Conservation (phyloP, 2,113 vertebrate species). For the Melozone crissalis region DNA sequence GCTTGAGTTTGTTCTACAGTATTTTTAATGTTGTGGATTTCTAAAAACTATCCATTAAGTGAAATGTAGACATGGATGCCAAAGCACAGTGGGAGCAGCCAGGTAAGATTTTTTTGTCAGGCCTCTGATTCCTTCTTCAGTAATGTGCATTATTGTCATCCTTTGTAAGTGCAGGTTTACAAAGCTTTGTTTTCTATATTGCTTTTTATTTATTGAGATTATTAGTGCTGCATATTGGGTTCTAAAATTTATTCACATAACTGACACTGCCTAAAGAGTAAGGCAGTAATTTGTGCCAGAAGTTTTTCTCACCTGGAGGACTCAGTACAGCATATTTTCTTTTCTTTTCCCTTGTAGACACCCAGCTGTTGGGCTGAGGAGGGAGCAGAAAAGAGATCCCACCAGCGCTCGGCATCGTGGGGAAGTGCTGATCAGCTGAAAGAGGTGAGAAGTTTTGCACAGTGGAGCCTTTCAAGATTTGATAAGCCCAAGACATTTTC, state of each 20-base stretch:
- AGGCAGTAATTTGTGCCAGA: not conserved
- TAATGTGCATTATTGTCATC: not conserved
- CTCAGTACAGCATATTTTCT: not conserved
- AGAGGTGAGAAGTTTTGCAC: constrained; percentile 80
- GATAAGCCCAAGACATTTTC: not conserved
- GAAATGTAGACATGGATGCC: not conserved
- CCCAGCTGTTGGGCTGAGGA: constrained; percentile 92
- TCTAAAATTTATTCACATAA: not conserved
- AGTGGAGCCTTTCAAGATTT: not conserved
- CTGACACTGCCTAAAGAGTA: not conserved
- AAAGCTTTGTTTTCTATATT: not conserved
- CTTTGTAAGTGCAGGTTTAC: not conserved
- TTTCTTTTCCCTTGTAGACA: constrained; percentile 71
- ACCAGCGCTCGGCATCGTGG: constrained; percentile 94
- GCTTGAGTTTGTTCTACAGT: not conserved
- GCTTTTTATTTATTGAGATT: not conserved
- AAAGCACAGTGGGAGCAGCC: not conserved
- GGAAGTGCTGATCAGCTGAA: constrained; percentile 94
- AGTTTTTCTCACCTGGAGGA: not conserved
- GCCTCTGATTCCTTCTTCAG: not conserved
- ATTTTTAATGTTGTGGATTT: not conserved
- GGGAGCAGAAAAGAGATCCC: constrained; percentile 84
- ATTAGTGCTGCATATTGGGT: not conserved
- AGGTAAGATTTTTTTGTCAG: not conserved
- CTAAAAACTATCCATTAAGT: not conserved